Base-by-base conservation (phyloP, 2,797 vertebrate genomes). In the Smutsia temminckii region DNA sequence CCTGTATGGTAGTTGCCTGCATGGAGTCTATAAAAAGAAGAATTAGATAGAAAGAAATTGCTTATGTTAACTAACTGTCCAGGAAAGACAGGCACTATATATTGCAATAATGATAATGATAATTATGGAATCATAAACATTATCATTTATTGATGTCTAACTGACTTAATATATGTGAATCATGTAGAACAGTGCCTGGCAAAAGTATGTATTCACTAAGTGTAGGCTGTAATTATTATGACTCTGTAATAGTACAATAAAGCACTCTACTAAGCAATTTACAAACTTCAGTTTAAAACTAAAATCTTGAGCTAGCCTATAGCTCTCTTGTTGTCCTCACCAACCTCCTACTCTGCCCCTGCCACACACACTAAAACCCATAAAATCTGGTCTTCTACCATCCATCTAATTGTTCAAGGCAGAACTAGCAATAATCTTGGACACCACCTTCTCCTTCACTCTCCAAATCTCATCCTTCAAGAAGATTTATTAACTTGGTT, bases 131-230 rank as follows among this genome's bases (percentile, higher is more conserved):
- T 89, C 80, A 93, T 77, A 96, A 94, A 79, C 86, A 89, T 84
- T 91, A 95, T 89, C 83, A 89, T 91, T 97, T 95, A 95, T 85
- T 97, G 89, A 94, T 95, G 59, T 93, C 93, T 97, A 93, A 91
- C 37, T 59, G 61, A 86, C 59, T 94, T 91, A 96, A 93, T 96
- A 92, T 91, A 97, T 91, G 64, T 80, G 61, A 95, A 49, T 84
- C 40, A 89, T 2, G 0, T 55, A 96, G 78, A 96, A 64, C 59
- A 91, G 63, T 40, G 40, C 75, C 78, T 94, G 71, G 49, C 64
- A 94, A 66, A 93, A 93, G 71, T 71, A 90, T 4, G 17, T 17
- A 34, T 86, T 91, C 34, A 63, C 71, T 95, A 89, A 87, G 63
- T 80, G 5, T 84, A 95, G 75, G 51, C 53, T 89, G 42, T 79